These are phyloP conservation scores for Enteromius anoplus DNA, from an alignment of 2,797 vertebrate species.

Conservation along the genomic window DNA sequence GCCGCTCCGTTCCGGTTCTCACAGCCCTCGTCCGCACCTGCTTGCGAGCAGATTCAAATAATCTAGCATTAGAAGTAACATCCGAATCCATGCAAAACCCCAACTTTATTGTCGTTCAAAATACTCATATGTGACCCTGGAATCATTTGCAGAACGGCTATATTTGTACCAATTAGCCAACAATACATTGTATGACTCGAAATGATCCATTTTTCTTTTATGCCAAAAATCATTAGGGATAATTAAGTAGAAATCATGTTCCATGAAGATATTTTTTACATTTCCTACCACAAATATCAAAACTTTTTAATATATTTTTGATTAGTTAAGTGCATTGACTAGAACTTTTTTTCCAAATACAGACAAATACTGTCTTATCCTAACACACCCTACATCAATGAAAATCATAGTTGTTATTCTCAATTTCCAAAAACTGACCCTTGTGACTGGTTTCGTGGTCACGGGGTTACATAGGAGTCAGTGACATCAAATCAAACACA, in stretches of 20 bases:
- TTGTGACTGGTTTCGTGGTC: no score
- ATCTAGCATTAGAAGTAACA: neutral
- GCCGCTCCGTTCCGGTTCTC: conserved; percentile 96
- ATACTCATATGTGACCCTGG: conserved; percentile 10
- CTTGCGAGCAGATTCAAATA: neutral
- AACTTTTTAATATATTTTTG: no score
- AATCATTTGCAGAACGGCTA: neutral
- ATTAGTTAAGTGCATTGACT: neutral
- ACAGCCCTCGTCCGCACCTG: conserved; percentile 84
- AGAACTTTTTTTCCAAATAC: neutral
- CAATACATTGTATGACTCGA: neutral
- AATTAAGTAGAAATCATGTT: neutral
- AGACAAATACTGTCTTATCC: neutral
- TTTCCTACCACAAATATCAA: no score
- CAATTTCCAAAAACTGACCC: neutral
- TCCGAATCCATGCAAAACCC: neutral
- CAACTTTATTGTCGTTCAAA: conserved; percentile 51
- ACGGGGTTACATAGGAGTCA: neutral
- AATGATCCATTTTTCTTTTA: neutral
- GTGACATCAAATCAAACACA: no score
- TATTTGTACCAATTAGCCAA: neutral
- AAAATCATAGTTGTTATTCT: neutral
- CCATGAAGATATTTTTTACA: neutral
- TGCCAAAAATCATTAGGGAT: neutral
- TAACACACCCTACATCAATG: neutral